These are phyloP conservation scores for Aurelia sp. DNA, from an alignment of 30 jellyfish, hydroid and myxozoan genomes.

Conservation along the genomic window DNA sequence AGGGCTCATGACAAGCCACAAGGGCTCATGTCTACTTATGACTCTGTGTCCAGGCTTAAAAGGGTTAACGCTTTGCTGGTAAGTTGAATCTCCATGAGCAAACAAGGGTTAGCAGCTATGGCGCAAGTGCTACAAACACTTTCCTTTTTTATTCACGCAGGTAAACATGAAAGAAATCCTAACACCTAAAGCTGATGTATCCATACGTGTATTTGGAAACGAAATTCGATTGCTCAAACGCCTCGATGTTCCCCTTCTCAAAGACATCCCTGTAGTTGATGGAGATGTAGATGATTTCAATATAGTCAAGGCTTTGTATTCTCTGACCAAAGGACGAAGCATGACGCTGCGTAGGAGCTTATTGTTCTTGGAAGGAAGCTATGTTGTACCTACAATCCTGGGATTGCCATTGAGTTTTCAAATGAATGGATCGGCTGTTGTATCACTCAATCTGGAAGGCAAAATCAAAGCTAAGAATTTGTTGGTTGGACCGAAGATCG, in stretches of 20 bases:
- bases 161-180: slow-evolving; percentile 83
- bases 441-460: slow-evolving; percentile 77
- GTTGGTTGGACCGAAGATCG: slow-evolving; percentile 82
- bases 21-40: too few relatives aligned
- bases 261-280: slow-evolving; percentile 85
- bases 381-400: slow-evolving; percentile 83
- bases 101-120: too few relatives aligned
- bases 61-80: too few relatives aligned
- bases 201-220: slow-evolving; percentile 83
- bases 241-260: slow-evolving; percentile 21
- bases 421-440: slow-evolving; percentile 89
- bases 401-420: slow-evolving; percentile 91
- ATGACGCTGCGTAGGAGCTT: slow-evolving; percentile 68
- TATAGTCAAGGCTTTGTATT: slow-evolving; percentile 70
- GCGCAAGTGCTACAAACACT: too few relatives aligned
- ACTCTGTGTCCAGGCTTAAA: too few relatives aligned
- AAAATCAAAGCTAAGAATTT: slow-evolving; percentile 69
- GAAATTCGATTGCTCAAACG: slow-evolving; percentile 68
- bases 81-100: too few relatives aligned
- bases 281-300: slow-evolving; percentile 78
- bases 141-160: slow-evolving; percentile 10
- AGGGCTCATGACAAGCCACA: too few relatives aligned
- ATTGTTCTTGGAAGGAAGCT: slow-evolving; percentile 79
- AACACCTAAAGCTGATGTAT: slow-evolving; percentile 72
- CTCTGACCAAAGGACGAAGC: slow-evolving; percentile 83